Evolutionary conservation across 1,140 invertebrate species (phyloP), one percentile per base, ranked within the genome.

Genomic region (Metaphire vulgaris): DNA sequence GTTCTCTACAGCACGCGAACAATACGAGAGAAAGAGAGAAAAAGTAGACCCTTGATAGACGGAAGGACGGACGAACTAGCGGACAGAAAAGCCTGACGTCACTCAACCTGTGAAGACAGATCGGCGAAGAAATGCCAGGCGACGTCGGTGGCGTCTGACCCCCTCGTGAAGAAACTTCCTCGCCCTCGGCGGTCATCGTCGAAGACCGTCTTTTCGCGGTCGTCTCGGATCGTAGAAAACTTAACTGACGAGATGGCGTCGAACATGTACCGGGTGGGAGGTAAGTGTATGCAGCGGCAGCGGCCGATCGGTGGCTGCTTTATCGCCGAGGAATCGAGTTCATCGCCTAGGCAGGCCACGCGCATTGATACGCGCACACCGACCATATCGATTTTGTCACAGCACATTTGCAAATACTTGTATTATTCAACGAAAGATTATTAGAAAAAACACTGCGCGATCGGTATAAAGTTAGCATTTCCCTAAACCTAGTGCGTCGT

Each of bases 211-310:
- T n/a, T n/a, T 56, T 56, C 41, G 21, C 41, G 41, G 41, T 56
- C 41, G 21, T 6, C 41, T 56, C 41, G 28, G 30, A 41, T 30
- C 28, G 41, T 21, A 12, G 26, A 2, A 74, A 26, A 91, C 89
- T 88, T n/a, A n/a, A n/a, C n/a, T n/a, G n/a, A n/a, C n/a, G n/a
- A n/a, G n/a, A 95, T 95, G 93, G 92, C 93, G 89, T 92, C 92
- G 88, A 95, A 96, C 89, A 95, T 95, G 93, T 96, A 96, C 89
- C 90, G 93, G 89, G 93, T 96, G 89, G 94, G 94, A 92, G 93
- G 94, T 96, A 91, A 91, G 92, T 86, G 76, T 79, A 77, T 77
- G 78, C 77, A 71, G 14, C 26, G 28, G 6, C 69, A 33, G 69
- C 32, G 65, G 1, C 31, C 28, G 28, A 33, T 33, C 6, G 32